Evolutionary conservation across 1,140 invertebrate species (phyloP), one percentile per base, ranked within the genome.

Genomic region (Camponotus vicinus): DNA sequence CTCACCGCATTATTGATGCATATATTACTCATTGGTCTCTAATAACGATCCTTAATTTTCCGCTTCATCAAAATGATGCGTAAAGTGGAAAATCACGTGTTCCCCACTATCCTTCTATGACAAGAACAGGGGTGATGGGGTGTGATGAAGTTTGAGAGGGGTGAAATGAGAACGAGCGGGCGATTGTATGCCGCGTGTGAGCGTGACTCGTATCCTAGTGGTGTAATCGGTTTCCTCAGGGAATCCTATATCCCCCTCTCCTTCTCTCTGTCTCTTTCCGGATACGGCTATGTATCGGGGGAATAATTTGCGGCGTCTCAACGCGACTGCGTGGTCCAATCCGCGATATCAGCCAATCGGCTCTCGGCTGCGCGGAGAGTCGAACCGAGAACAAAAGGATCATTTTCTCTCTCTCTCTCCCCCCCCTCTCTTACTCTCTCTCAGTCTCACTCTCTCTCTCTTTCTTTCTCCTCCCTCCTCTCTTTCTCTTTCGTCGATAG

Each of bases 291-390:
- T 42, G 79, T 75, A 85, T 57, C 63, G 87, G 83, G 76, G 88
- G 88, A 86, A 91, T 92, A 93, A 93, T 93, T 93, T 89, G 92
- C 85, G 90, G 89, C 90, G 89, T 90, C 79, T 89, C 85, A 84
- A 85, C 83, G 91, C 92, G 91, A 69, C 90, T 92, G 92, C 92
- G 92, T 90, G 92, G 87, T 92, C 91, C 90, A 92, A 92, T 92
- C 92, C 87, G 86, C 83, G 87, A 84, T 88, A 84, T 57, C 91
- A 85, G 87, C 93, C 93, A 93, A 93, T 93, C 89, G 89, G 88
- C 86, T 92, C 88, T 90, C 86, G 70, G 84, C 89, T 91, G 92
- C 91, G 90, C 92, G 85, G 73, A 69, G 80, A 84, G 86, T 82
- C 79, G 87, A 84, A 87, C 82, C 71, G 86, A 90, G 92, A 92